Conservation (phyloP, 2,888 invertebrate species). For the Cryptus armator region DNA sequence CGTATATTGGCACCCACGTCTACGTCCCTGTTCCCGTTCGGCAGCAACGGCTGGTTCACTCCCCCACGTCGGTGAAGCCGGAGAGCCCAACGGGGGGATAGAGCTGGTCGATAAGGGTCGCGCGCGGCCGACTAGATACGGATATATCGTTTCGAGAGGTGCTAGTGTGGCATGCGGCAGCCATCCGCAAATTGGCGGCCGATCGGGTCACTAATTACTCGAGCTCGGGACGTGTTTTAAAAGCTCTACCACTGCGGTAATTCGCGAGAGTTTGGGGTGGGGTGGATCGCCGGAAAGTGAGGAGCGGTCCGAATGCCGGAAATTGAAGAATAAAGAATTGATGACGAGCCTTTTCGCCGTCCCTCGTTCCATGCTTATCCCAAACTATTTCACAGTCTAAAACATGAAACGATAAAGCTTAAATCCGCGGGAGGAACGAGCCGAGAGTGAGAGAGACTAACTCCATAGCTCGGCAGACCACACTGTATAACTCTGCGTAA, state of each 20-base stretch:
- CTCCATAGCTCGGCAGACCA: neutral
- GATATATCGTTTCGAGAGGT: slow-evolving; percentile 54
- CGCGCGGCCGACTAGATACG: slow-evolving; percentile 55
- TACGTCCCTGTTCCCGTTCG: slow-evolving; percentile 39
- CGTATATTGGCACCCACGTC: slow-evolving; percentile 69
- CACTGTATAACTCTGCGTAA: neutral
- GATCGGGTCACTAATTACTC: slow-evolving; percentile 81
- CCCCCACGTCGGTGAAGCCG: neutral
- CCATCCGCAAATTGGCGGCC: slow-evolving; percentile 80
- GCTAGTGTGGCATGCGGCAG: slow-evolving; percentile 65
- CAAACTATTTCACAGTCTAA: neutral
- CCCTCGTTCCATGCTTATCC: neutral
- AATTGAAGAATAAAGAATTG: neutral
- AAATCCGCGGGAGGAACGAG: neutral
- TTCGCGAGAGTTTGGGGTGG: slow-evolving; percentile 66
- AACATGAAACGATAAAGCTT: neutral
- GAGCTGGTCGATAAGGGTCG: slow-evolving; percentile 64
- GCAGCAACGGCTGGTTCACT: slow-evolving; percentile 5
- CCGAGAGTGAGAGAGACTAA: neutral
- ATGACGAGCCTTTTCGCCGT: neutral
- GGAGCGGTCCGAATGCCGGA: neutral
- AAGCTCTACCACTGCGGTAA: slow-evolving; percentile 74
- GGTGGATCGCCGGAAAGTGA: neutral
- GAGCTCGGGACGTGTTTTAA: slow-evolving; percentile 77
- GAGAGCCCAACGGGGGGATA: slow-evolving; percentile 9